Conservation (phyloP, 2,113 vertebrate genomes). For the Oreochromis spilurus region DNA sequence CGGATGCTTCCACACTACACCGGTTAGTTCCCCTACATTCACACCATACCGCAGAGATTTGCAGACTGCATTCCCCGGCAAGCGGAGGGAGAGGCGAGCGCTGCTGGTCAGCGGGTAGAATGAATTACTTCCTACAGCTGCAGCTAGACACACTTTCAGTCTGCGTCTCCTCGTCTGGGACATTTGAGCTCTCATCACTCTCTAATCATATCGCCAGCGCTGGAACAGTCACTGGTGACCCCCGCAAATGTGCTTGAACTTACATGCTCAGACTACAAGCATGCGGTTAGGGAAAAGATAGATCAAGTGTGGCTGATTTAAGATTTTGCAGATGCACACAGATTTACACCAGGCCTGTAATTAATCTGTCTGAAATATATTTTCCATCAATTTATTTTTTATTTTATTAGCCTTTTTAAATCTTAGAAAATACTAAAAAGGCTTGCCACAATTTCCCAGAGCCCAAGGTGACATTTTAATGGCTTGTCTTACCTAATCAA, state of each 20-base stretch:
- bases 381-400: background rate
- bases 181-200: constrained; percentile 34
- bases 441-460: background rate
- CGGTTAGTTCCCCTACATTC: constrained; percentile 40
- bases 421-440: background rate
- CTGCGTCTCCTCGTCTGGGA: constrained; percentile 5
- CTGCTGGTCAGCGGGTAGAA: constrained; percentile 46
- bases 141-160: constrained; percentile 22
- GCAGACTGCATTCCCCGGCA: constrained; percentile 46
- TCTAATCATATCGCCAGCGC: constrained; percentile 39
- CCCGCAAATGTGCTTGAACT: background rate
- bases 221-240: constrained; percentile 3
- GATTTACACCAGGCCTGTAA: background rate
- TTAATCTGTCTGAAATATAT: background rate
- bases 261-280: background rate
- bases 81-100: background rate
- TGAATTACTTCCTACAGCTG: constrained; percentile 72
- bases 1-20: constrained; percentile 31
- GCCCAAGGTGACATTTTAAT: background rate
- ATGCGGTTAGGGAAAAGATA: background rate
- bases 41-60: constrained; percentile 59
- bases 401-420: background rate
- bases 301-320: background rate
- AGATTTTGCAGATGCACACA: background rate
- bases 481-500: background rate